Evolutionary conservation across 2,797 vertebrate species (phyloP).

Genomic region (Xyrichtys novacula): DNA sequence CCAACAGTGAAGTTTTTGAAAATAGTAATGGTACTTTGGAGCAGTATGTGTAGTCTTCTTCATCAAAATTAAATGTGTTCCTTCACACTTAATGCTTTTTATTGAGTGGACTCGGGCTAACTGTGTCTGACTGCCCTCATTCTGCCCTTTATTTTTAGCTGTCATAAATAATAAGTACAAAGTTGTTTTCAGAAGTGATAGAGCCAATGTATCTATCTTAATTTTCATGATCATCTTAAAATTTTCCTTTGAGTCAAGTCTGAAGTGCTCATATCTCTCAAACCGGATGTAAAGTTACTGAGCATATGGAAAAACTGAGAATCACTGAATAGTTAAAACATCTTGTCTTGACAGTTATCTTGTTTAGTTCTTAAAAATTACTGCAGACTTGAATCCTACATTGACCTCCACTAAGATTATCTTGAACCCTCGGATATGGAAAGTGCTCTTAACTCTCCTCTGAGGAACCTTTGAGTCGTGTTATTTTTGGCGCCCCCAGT

Average conservation of each 20-base stretch:
- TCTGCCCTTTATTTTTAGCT: neutral
- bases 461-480: too few species aligned
- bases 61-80: neutral
- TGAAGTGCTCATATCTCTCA: neutral
- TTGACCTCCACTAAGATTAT: neutral
- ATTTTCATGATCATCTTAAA: conserved; percentile 1
- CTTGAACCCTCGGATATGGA: neutral
- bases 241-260: neutral
- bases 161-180: neutral
- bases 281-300: too few species aligned
- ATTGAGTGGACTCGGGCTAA: neutral
- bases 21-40: neutral
- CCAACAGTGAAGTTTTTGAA: neutral
- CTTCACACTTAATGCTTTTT: neutral
- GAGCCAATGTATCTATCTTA: neutral
- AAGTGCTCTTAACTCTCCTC: neutral
- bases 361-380: neutral
- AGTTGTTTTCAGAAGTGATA: neutral
- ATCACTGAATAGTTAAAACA: neutral
- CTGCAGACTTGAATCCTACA: neutral
- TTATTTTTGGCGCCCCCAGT: too few species aligned
- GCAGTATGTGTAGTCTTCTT: neutral
- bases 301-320: neutral
- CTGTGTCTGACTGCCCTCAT: neutral
- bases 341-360: conserved; percentile 8